Conservation (phyloP, 2,113 vertebrate species). For the Perognathus longimembris region DNA sequence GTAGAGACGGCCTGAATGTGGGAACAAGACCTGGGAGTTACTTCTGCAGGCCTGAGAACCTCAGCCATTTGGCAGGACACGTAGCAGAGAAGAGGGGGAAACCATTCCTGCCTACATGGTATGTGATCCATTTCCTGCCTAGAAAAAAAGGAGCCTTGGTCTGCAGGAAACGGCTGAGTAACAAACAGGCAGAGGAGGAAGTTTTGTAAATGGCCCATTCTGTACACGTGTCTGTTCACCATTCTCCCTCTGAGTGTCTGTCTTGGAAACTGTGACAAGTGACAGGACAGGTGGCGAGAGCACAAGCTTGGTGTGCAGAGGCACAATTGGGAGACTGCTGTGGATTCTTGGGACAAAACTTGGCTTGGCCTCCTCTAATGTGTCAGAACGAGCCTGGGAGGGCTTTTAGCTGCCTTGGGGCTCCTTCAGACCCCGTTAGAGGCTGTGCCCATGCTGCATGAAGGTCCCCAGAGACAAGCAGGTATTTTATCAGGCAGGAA, state of each 20-base stretch:
- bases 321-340: too few species aligned
- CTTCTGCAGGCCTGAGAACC: neutral
- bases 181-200: neutral
- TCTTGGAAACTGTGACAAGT: neutral
- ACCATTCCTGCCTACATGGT: neutral
- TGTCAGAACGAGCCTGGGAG: neutral
- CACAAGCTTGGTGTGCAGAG: accelerated
- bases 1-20: neutral
- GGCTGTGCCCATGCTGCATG: accelerated
- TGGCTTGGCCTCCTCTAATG: neutral
- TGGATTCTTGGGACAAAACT: neutral
- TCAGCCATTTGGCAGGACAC: neutral
- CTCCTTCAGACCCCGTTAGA: neutral
- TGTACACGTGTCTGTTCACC: neutral
- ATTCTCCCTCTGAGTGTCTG: neutral
- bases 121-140: constrained; percentile 33
- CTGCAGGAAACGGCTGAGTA: constrained; percentile 47
- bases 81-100: neutral
- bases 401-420: accelerated
- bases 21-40: constrained; percentile 45
- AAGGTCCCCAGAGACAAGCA: neutral
- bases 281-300: neutral
- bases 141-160: neutral
- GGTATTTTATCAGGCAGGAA: neutral
- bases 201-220: neutral